phyloP scores from a whole-genome alignment of 2,888 invertebrate genomes.

The Idaea dimidiata region DNA sequence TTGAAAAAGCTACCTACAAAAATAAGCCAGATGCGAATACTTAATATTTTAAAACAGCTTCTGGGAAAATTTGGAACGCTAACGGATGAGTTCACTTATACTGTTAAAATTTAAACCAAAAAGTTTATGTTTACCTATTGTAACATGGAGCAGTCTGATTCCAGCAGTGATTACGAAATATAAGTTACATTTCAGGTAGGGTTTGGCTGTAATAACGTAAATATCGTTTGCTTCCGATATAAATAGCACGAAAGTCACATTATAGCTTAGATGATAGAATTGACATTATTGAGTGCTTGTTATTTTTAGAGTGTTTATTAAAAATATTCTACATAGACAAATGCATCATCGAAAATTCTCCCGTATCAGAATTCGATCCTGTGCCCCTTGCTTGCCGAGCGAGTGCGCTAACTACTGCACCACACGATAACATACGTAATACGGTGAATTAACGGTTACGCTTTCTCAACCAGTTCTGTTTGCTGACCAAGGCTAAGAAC shows the following conservation, averaged over 20 bases:
- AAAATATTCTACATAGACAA: too few relatives aligned
- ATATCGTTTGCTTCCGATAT: background rate
- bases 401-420: too few relatives aligned
- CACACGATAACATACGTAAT: too few relatives aligned
- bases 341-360: too few relatives aligned
- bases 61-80: constrained; percentile 39
- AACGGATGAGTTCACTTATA: constrained; percentile 56
- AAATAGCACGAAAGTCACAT: background rate
- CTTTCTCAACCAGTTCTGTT: too few relatives aligned
- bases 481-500: too few relatives aligned
- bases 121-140: background rate
- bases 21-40: constrained; percentile 55
- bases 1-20: constrained; percentile 39
- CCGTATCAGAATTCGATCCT: too few relatives aligned
- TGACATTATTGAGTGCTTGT: too few relatives aligned
- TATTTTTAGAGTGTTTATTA: constrained; percentile 11
- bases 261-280: constrained; percentile 2
- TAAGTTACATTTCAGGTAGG: background rate
- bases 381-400: too few relatives aligned
- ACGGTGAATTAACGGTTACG: too few relatives aligned
- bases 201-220: background rate
- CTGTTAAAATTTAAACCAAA: constrained; percentile 43
- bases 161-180: background rate
- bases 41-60: constrained; percentile 52
- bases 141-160: background rate